Evolutionary conservation across 2,113 vertebrate species (phyloP).

Genomic region (Microcebus tavaratra): DNA sequence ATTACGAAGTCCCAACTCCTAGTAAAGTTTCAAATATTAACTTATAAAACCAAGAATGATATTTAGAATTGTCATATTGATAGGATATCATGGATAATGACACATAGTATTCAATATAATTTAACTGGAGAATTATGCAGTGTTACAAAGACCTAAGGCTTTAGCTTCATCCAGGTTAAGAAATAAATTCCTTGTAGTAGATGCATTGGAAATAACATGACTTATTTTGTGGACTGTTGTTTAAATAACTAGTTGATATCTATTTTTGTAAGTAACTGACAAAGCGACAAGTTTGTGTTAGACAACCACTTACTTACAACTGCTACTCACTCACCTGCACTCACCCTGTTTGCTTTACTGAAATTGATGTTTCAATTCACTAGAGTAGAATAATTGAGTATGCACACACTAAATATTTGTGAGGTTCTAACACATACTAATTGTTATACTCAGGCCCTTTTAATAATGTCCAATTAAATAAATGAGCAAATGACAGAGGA

Average conservation of each 20-base stretch:
- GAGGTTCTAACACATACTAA: neutral
- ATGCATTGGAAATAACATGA: neutral
- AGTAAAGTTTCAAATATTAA: neutral
- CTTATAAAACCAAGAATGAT: neutral
- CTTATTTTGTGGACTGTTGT: neutral
- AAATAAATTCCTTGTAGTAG: neutral
- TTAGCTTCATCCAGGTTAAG: neutral
- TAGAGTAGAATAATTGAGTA: conserved; percentile 29
- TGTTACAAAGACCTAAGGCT: neutral
- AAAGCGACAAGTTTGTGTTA: neutral
- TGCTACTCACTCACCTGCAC: neutral
- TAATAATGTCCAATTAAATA: neutral
- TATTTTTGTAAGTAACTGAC: conserved; percentile 24
- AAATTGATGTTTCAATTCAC: neutral
- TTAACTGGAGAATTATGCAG: neutral
- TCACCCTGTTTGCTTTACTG: neutral
- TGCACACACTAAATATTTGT: neutral
- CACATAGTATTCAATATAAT: neutral
- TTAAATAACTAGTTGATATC: neutral
- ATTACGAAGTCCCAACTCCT: neutral
- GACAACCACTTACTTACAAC: neutral
- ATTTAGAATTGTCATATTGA: neutral
- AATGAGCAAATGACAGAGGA: neutral
- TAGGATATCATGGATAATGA: neutral
- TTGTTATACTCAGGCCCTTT: neutral